These are phyloP conservation scores for Cheilinus undulatus DNA, from an alignment of 2,113 vertebrate species.

Conservation along the genomic window DNA sequence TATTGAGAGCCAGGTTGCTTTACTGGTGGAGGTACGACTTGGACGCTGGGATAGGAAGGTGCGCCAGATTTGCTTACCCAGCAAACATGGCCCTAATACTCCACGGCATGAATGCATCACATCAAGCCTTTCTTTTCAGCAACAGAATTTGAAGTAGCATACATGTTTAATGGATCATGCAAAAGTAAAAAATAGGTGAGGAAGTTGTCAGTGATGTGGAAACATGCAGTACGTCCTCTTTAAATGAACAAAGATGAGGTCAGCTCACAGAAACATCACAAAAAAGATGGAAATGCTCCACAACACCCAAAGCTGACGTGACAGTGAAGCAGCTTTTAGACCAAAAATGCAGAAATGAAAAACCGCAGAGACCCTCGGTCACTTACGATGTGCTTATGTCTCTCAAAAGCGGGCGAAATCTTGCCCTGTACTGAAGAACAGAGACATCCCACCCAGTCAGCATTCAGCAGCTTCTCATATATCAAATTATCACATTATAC, in stretches of 20 bases:
- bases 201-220: constrained; percentile 12
- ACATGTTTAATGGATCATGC: constrained; percentile 21
- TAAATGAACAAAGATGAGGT: neutral
- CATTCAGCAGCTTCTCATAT: constrained; percentile 3
- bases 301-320: neutral
- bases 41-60: too few relatives aligned
- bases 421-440: constrained; percentile 88
- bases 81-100: too few relatives aligned
- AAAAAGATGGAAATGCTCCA: constrained; percentile 4
- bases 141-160: neutral
- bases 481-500: neutral
- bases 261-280: neutral
- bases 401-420: constrained; percentile 92
- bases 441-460: constrained; percentile 72
- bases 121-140: neutral
- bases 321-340: neutral
- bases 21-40: too few relatives aligned
- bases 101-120: neutral
- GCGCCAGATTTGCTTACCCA: too few relatives aligned
- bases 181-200: neutral
- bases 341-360: neutral
- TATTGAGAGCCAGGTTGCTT: too few relatives aligned
- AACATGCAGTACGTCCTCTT: constrained; percentile 13
- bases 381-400: constrained; percentile 86
- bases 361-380: constrained; percentile 24